Evolutionary conservation across 1,140 invertebrate genomes (phyloP), one percentile per base, ranked within the genome.

Genomic region (Mercenaria mercenaria): DNA sequence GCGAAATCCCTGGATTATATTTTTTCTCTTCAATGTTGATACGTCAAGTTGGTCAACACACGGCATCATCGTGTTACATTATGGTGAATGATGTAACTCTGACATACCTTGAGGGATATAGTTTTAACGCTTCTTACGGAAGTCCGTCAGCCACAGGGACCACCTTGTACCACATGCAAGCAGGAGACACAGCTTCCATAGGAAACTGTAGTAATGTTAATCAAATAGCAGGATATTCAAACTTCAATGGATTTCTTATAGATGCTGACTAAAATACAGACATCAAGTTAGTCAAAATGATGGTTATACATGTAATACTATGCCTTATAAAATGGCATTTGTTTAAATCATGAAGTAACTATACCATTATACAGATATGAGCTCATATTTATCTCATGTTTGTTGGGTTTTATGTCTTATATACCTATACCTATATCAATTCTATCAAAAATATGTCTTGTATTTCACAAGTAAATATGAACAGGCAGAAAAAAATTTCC

Each of bases 41-140:
- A 37, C 67, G 67, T 41, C 67, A 72, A 72, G 67, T 72, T 15
- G 67, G 67, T 39, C 67, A 72, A 39, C 67, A 72, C 20, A 72
- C 67, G 18, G 67, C 8, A 39, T n/a, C 67, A 39, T 72, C 67
- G 15, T 72, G 67, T 32, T 72, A 41, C 41, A 34, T 72, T 10
- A 72, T 39, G 37, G 20, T 72, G 3, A 72, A 72, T 23, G n/a
- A 72, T 23, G 20, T 4, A 39, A 8, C 32, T 8, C 11, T 72
- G 3, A 23, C 67, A 18, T 72, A 72, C 32, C 13, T 72, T 20
- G 67, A 72, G n/a, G 67, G 8, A 1, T 72, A 72, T 23, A 72
- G 67, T 39, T 34, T 39, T 39, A 72, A 39, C 4, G 32, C 67
- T 20, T 39, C 32, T 8, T 72, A 39, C 11, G 67, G 67, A 15